Base-by-base conservation (phyloP, 2,888 invertebrate genomes). In the Orthosia gracilis region DNA sequence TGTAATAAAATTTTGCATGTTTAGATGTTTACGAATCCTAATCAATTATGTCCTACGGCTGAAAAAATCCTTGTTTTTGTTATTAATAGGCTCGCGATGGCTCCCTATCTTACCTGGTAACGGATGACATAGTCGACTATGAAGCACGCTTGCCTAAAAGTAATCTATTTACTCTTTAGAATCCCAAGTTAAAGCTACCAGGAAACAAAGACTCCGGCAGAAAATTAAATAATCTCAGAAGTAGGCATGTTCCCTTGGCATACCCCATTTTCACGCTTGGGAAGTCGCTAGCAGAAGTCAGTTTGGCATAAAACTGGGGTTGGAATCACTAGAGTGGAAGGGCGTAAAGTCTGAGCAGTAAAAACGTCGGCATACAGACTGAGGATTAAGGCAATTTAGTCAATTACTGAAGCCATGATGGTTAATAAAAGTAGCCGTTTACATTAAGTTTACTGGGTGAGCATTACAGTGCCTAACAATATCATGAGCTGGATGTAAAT, bases 381-480 rank as follows among this genome's bases (percentile, higher is more conserved):
- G 65, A 58, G 69, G 70, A 81, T 78, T 84, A 77, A 69, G 54
- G 78, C 82, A 70, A 84, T 77, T 63, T 73, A 54, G 70, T 23
- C 77, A 84, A 78, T 84, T 71, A 86, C 71, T 54, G 23, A 23
- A 45, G 69, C 59, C 17, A 65, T 68, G 62, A 26, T 67, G 54
- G 21, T 65, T 31, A 69, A 61, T 71, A 78, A 73, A 73, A 80
- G n/a, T 58, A 21, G 64, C 54, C 61, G 64, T 49, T 57, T 45
- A 31, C 12, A 40, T 73, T 47, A 52, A 15, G n/a, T 57, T 64
- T 76, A 54, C 50, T 69, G 17, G 9, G 11, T 21, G 23, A 47
- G 47, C 15, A 40, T 40, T 40, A 40, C 40, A 1, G 40, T 40
- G 40, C 40, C 40, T 40, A 40, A 40, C 7, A 40, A 40, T 40